These are phyloP conservation scores for Cynopterus brachyotis DNA, from an alignment of 2,113 vertebrate species.

Conservation along the genomic window DNA sequence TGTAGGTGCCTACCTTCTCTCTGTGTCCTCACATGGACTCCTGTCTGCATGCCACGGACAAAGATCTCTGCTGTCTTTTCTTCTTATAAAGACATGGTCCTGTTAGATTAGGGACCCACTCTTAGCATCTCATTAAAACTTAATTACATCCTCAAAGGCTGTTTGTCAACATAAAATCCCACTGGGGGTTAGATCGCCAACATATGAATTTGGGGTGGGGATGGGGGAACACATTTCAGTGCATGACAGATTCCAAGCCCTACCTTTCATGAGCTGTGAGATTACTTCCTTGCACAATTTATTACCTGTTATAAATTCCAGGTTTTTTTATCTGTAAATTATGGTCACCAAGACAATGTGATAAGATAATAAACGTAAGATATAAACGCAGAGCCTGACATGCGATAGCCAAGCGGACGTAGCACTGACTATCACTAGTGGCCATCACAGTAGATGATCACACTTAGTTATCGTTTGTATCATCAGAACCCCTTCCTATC, in stretches of 20 bases:
- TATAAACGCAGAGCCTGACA: fast-evolving
- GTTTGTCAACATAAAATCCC: not conserved
- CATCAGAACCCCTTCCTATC: fast-evolving
- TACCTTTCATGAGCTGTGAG: not conserved
- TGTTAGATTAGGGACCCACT: not conserved
- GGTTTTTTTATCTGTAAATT: not conserved
- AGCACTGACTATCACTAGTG: fast-evolving
- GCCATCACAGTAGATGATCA: fast-evolving
- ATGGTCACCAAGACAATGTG: not conserved
- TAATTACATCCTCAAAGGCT: not conserved
- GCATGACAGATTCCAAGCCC: not conserved
- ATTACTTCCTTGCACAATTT: not conserved
- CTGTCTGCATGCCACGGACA: not conserved
- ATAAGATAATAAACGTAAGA: not conserved
- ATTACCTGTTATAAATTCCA: not conserved
- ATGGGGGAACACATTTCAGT: not conserved
- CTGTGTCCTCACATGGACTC: not conserved
- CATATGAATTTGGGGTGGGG: too few relatives aligned
- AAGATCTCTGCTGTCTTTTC: not conserved
- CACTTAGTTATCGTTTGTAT: not conserved
- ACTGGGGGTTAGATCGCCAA: not conserved
- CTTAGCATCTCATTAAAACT: not conserved
- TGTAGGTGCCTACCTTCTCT: not conserved
- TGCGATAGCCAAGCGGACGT: fast-evolving
- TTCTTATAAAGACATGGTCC: not conserved